Conservation (phyloP, 2,113 vertebrate genomes). For the Cyanistes caeruleus region DNA sequence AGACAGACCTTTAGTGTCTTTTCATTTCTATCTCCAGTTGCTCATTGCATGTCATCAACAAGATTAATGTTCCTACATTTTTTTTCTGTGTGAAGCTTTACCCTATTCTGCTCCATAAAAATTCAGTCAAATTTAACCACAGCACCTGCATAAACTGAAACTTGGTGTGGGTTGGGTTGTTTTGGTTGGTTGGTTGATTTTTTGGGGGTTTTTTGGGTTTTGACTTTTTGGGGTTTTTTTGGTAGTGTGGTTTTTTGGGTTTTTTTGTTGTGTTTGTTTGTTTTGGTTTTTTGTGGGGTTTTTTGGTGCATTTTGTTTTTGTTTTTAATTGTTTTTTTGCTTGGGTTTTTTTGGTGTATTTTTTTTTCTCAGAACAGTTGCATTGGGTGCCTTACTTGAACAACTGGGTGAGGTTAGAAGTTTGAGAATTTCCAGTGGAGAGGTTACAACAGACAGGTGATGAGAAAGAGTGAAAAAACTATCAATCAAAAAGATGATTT, state of each 20-base stretch:
- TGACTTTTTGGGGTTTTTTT: not conserved
- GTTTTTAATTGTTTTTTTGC: not conserved
- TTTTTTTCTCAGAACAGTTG: not conserved
- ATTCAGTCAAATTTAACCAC: not conserved
- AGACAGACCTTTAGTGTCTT: not conserved
- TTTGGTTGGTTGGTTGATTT: not conserved
- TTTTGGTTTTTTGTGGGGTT: accelerated
- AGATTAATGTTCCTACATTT: accelerated
- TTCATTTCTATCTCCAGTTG: not conserved
- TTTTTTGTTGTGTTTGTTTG: not conserved
- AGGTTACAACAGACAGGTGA: accelerated
- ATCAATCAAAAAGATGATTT: not conserved
- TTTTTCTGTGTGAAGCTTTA: not conserved
- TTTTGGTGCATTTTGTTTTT: not conserved
- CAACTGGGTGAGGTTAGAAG: not conserved
- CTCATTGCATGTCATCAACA: not conserved
- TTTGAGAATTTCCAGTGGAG: not conserved
- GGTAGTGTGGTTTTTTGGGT: accelerated
- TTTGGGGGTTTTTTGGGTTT: accelerated
- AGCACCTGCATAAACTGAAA: not conserved
- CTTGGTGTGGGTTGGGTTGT: accelerated
- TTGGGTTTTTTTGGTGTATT: too few species aligned
- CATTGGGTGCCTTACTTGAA: not conserved
- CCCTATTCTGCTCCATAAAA: not conserved
- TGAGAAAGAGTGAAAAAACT: not conserved